These are phyloP conservation scores for Chloroceryle amazona DNA, from an alignment of 2,797 vertebrate species.

Conservation along the genomic window DNA sequence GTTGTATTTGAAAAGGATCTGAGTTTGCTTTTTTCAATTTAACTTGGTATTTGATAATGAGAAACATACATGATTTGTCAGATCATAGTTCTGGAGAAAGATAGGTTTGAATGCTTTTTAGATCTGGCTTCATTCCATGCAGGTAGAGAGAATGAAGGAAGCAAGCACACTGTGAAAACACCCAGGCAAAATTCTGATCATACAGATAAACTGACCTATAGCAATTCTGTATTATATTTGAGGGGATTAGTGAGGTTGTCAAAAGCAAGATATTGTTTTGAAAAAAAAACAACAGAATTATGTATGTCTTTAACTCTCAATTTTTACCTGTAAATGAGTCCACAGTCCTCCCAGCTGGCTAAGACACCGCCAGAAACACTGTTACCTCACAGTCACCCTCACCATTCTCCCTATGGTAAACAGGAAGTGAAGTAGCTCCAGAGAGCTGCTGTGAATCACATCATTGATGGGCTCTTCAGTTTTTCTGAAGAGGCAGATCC, in stretches of 20 bases:
- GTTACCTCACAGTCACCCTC: neutral
- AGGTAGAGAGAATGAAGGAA: neutral
- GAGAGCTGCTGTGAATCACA: neutral
- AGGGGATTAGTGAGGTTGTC: neutral
- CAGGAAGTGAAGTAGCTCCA: neutral
- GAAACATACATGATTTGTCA: neutral
- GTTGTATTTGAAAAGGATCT: neutral
- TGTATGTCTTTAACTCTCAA: neutral
- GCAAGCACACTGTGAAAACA: neutral
- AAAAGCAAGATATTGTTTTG: neutral
- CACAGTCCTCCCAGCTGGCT: neutral
- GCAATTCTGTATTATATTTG: neutral
- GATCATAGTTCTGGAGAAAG: neutral
- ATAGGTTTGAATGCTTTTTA: neutral
- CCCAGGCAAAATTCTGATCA: neutral
- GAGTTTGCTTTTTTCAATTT: neutral
- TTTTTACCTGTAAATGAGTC: neutral
- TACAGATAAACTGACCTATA: neutral
- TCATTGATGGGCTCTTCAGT: neutral
- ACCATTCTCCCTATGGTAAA: neutral
- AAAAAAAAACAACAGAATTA: neutral
- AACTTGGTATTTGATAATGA: neutral
- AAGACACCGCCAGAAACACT: neutral
- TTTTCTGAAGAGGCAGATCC: neutral
- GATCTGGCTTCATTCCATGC: neutral